Base-by-base conservation (phyloP, 2,797 vertebrate genomes). In the Thaleichthys pacificus region DNA sequence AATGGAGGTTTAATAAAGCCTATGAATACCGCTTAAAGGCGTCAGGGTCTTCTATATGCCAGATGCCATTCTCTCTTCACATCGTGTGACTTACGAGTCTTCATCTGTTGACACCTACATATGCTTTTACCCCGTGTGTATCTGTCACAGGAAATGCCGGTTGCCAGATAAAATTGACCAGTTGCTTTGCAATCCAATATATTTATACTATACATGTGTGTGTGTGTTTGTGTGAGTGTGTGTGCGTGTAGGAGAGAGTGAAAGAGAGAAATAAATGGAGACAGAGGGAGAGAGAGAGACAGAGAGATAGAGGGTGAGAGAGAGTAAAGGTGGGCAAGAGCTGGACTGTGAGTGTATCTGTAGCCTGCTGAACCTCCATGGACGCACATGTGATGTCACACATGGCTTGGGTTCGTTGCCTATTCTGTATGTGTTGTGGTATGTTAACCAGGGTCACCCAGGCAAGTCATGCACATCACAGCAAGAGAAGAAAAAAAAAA, bases 81-180 rank as follows among this genome's bases (percentile, higher is more conserved):
- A 7, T 56, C 4, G 17, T 61, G 38, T 72, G 61, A 74, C 61
- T 74, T 74, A 70, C 67, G 35, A 21, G 38, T 56, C 70, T 74
- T 63, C 61, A 54, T 66, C 70, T 72, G 76, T 26, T 57, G n/a
- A 73, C 21, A 58, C 51, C 24, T 57, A 47, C 61, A 32, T 17
- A 42, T 54, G 70, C 61, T 69, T 61, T 21, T 47, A 64, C 61
- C 54, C 60, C 60, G 66, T 61, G 60, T 68, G 51, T 70, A 42
- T 60, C 65, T 74, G 64, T 19, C 66, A 47, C 47, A 72, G 77
- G 74, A 82, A 81, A 80, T 78, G 63, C 65, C 68, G 60, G 51
- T 12, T 47, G 42, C 9, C 42, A 47, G 42, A 47, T 32, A 32
- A 73, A 74, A 75, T 68, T 77, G 78, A 82, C 80, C 78, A 80